Percentiles rank a stretch among this genome's conserved stretches.
Evolutionary conservation across 2,888 invertebrate genomes (phyloP).

Genomic region (Aradus depressus): DNA sequence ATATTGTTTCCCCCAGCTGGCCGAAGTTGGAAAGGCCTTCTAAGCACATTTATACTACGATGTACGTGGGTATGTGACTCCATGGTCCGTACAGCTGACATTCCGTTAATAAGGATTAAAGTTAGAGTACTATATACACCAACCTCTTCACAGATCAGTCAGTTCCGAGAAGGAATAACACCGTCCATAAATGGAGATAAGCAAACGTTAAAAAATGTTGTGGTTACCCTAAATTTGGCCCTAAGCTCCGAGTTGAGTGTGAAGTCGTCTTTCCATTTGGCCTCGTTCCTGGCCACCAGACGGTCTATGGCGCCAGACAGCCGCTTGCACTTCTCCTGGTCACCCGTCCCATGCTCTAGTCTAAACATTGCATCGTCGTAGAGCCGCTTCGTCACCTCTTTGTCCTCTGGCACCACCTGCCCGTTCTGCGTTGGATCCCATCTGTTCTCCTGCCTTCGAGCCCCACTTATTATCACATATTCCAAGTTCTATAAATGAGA

Average conservation of each 20-base stretch:
- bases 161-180: not conserved
- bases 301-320: conserved; percentile 61
- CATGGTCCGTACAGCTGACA: no score
- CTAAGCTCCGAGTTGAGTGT: conserved; percentile 77
- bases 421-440: conserved; percentile 97
- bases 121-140: not conserved
- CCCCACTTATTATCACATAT: conserved; percentile 90
- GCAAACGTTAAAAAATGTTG: no score
- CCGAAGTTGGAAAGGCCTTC: no score
- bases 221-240: conserved; percentile 74
- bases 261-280: conserved; percentile 85
- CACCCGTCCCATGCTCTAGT: conserved; percentile 81
- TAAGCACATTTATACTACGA: no score
- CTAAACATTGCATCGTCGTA: conserved; percentile 98
- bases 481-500: conserved; percentile 68
- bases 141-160: not conserved
- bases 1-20: no score
- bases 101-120: no score
- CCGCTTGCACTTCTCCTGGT: conserved; percentile 55
- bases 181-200: not conserved
- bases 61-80: no score
- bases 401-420: conserved; percentile 84
- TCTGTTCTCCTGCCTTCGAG: conserved; percentile 89
- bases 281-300: conserved; percentile 66
- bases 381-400: conserved; percentile 75